Conservation (phyloP, 2,797 vertebrate species). For the Tangara arthus region DNA sequence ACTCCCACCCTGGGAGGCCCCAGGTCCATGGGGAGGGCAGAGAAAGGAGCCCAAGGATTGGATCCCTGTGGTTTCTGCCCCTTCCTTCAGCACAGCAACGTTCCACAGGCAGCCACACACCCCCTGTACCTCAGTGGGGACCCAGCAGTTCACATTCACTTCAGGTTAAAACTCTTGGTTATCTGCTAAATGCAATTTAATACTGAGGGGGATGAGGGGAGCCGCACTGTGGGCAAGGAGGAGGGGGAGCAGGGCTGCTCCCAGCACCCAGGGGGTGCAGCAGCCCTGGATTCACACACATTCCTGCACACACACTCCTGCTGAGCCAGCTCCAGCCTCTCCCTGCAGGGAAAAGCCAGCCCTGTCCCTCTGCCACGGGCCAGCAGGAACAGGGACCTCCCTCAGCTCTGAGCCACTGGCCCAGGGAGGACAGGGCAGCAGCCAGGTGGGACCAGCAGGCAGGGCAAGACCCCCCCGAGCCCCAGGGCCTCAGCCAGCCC, state of each 20-base stretch:
- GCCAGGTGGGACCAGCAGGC: background rate
- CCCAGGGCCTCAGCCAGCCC: background rate
- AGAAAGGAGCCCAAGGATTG: background rate
- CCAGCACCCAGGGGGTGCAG: background rate
- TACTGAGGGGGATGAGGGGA: background rate
- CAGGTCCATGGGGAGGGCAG: background rate
- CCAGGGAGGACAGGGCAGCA: background rate
- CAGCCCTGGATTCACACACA: background rate
- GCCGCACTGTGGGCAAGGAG: fast-evolving
- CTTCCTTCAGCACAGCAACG: background rate
- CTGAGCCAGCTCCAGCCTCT: background rate
- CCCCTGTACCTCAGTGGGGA: background rate
- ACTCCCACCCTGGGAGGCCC: background rate
- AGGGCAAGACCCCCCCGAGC: background rate
- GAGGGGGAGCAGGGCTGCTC: background rate
- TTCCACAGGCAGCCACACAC: background rate
- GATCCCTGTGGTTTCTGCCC: background rate
- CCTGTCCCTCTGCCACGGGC: background rate
- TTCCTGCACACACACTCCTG: background rate
- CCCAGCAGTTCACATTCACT: background rate
- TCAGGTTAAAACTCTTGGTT: background rate
- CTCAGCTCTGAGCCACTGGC: background rate
- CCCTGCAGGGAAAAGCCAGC: background rate
- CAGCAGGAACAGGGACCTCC: background rate
- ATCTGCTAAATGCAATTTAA: background rate